Percentiles rank a stretch among this genome's conserved stretches.
These are phyloP conservation scores for Hipparchia semele DNA, from an alignment of 2,888 invertebrate genomes.

Conservation along the genomic window DNA sequence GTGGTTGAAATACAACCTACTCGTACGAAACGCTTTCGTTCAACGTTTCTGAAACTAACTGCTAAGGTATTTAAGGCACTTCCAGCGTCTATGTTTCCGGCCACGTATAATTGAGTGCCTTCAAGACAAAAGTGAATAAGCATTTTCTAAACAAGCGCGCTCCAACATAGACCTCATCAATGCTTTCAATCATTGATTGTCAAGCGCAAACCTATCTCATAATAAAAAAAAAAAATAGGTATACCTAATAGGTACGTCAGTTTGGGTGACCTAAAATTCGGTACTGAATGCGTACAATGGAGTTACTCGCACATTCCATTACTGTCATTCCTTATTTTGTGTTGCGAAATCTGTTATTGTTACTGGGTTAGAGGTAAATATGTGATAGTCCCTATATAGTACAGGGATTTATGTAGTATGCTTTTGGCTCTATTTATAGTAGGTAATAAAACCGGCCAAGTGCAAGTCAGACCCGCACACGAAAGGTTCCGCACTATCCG, in stretches of 20 bases:
- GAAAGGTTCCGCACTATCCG: too few relatives aligned
- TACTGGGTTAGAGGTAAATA: slow-evolving; percentile 35
- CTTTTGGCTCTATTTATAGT: background rate
- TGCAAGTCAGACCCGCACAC: too few relatives aligned
- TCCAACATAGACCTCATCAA: too few relatives aligned
- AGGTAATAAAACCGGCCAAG: background rate
- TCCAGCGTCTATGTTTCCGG: too few relatives aligned
- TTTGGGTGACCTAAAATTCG: slow-evolving; percentile 30
- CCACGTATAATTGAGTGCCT: too few relatives aligned
- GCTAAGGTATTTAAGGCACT: too few relatives aligned
- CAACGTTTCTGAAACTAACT: too few relatives aligned
- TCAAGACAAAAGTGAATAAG: too few relatives aligned
- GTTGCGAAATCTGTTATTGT: slow-evolving; percentile 48
- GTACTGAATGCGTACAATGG: slow-evolving; percentile 19
- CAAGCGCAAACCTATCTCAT: background rate
- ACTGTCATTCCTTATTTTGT: slow-evolving; percentile 50
- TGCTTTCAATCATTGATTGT: too few relatives aligned
- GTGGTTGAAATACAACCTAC: too few relatives aligned
- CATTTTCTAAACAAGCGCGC: too few relatives aligned
- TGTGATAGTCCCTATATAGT: background rate
- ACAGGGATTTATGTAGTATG: background rate
- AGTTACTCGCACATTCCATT: slow-evolving; percentile 30
- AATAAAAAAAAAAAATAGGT: background rate
- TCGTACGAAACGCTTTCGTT: too few relatives aligned
- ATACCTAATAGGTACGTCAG: slow-evolving; percentile 1